phyloP scores from a whole-genome alignment of 2,888 invertebrate species.

The Tenthredo scrophulariae region DNA sequence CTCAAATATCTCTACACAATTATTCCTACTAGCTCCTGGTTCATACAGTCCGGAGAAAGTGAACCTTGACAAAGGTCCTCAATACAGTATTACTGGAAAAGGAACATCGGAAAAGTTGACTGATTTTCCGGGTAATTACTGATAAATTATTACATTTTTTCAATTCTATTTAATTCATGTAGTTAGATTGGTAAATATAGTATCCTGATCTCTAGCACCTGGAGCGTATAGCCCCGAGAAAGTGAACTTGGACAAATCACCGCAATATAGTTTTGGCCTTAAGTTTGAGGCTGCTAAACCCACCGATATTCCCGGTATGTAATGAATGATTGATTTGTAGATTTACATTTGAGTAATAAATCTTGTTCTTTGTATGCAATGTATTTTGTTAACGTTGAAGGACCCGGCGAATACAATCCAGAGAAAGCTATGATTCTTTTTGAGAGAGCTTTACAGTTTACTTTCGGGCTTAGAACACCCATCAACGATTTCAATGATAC shows the following conservation, averaged over 20 bases:
- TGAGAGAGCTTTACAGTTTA: constrained; percentile 71
- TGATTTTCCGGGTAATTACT: constrained; percentile 73
- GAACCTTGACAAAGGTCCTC: constrained; percentile 80
- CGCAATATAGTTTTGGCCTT: constrained; percentile 85
- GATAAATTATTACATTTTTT: background rate
- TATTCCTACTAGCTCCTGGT: constrained; percentile 79
- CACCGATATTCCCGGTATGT: constrained; percentile 83
- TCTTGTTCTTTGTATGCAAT: background rate
- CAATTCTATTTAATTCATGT: background rate
- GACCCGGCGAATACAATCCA: constrained; percentile 79
- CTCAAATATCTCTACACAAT: background rate
- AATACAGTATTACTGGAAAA: constrained; percentile 80
- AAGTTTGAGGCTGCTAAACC: constrained; percentile 82
- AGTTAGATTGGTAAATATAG: constrained; percentile 8
- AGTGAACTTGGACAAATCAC: constrained; percentile 82
- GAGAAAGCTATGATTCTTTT: constrained; percentile 76
- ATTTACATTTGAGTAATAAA: background rate
- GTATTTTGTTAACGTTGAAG: constrained; percentile 60
- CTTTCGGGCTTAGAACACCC: constrained; percentile 70
- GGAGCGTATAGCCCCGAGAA: constrained; percentile 78
- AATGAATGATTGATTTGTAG: background rate
- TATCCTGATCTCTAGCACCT: constrained; percentile 62
- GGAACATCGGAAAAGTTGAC: constrained; percentile 76
- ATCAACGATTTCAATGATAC: constrained; percentile 62
- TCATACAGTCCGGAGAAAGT: constrained; percentile 83